Conservation (phyloP, 2,888 invertebrate genomes). For the Anodontia alba region DNA sequence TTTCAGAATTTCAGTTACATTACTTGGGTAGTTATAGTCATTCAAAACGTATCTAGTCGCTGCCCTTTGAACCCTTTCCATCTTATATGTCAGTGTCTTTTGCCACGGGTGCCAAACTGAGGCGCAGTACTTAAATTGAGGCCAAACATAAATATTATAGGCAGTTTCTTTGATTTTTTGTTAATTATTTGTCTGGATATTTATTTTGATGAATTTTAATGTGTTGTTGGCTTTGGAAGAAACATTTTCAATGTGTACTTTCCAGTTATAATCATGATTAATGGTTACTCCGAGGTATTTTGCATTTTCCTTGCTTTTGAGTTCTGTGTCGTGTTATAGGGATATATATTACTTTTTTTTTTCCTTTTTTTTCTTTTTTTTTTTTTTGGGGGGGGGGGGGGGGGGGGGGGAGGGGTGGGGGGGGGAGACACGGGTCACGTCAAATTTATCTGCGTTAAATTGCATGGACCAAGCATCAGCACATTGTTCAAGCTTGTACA, state of each 20-base stretch:
- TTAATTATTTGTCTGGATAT: slow-evolving; percentile 19
- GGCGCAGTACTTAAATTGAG: slow-evolving; percentile 19
- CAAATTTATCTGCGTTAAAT: too few relatives aligned
- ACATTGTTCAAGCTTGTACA: too few relatives aligned
- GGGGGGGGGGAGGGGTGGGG: too few relatives aligned
- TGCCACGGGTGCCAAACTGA: too few relatives aligned
- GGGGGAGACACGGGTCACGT: too few relatives aligned
- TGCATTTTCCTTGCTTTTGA: too few relatives aligned
- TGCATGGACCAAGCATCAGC: too few relatives aligned
- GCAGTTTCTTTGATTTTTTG: slow-evolving; percentile 10
- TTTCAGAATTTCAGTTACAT: slow-evolving; percentile 13
- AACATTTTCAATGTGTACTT: background rate
- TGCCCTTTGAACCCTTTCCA: slow-evolving; percentile 14
- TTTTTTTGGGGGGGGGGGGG: too few relatives aligned
- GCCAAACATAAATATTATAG: background rate
- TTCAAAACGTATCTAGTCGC: slow-evolving; percentile 18
- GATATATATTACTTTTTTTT: too few relatives aligned
- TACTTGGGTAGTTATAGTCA: background rate
- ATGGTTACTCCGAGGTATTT: slow-evolving; percentile 20
- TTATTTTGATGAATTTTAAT: slow-evolving; percentile 15
- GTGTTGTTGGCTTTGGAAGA: slow-evolving; percentile 15
- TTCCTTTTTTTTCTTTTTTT: too few relatives aligned
- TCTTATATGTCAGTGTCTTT: slow-evolving; percentile 6
- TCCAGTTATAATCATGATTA: background rate
- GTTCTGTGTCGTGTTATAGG: too few relatives aligned